Conservation (phyloP, 2,797 vertebrate species). For the Passerculus sandwichensis region DNA sequence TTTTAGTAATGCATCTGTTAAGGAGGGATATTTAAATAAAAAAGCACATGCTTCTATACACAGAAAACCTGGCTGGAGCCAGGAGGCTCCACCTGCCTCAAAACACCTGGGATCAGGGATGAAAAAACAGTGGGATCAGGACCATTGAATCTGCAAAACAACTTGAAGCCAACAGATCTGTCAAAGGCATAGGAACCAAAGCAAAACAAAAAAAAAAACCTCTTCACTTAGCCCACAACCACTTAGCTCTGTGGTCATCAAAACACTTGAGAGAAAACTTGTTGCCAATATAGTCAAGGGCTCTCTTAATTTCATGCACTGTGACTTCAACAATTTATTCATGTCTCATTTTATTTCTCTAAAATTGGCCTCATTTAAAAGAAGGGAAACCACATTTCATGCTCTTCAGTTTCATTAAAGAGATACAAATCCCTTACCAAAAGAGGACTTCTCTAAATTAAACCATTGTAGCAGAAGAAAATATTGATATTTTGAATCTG, state of each 20-base stretch:
- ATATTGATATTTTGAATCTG: conserved; percentile 74
- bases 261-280: conserved; percentile 53
- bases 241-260: conserved; percentile 64
- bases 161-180: neutral
- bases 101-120: neutral
- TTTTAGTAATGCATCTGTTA: neutral
- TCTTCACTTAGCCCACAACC: conserved; percentile 34
- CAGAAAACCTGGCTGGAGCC: neutral
- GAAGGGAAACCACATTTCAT: conserved; percentile 81
- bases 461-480: conserved; percentile 76
- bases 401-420: conserved; percentile 83
- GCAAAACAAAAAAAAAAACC: neutral
- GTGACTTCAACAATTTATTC: conserved; percentile 80
- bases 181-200: conserved; percentile 34
- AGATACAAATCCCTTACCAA: conserved; percentile 76
- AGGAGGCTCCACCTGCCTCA: neutral
- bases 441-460: conserved; percentile 77
- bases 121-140: neutral
- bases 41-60: fast-evolving
- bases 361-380: conserved; percentile 81
- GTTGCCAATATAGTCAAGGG: conserved; percentile 66
- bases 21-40: neutral
- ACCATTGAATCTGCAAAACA: neutral
- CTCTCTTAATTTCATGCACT: conserved; percentile 84
- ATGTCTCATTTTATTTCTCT: conserved; percentile 81